phyloP scores from a whole-genome alignment of 2,888 invertebrate genomes.

The Anorthoa munda region DNA sequence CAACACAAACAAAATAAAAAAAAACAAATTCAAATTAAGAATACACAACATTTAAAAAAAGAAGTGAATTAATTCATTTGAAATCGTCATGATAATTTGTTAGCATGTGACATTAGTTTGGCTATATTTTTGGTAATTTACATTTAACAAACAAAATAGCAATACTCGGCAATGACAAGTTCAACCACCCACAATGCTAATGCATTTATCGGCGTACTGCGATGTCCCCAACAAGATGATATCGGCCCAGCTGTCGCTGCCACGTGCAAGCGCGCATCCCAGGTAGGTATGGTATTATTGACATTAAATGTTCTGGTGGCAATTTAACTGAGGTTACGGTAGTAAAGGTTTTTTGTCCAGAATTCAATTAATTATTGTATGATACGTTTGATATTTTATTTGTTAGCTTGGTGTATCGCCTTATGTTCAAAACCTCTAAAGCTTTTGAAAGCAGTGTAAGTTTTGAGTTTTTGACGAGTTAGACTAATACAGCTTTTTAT shows the following conservation, averaged over 20 bases:
- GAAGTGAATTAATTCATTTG: background rate
- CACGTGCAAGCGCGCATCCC: conserved; percentile 69
- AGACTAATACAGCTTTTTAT: background rate
- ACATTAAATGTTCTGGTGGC: conserved; percentile 54
- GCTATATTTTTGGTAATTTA: conserved; percentile 41
- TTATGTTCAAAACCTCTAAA: background rate
- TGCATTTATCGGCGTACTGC: conserved; percentile 64
- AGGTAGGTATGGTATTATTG: conserved; percentile 63
- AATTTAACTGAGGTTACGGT: conserved; percentile 49
- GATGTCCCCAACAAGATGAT: conserved; percentile 75
- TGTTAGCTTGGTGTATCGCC: background rate
- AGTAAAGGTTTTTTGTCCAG: conserved; percentile 40
- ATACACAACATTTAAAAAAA: background rate
- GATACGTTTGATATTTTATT: conserved; percentile 22
- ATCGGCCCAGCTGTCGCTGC: conserved; percentile 82
- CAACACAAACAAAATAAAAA: background rate
- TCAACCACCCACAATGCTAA: conserved; percentile 62
- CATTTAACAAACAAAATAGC: conserved; percentile 38
- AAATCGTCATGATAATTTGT: background rate
- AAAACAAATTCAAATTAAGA: conserved; percentile 30
- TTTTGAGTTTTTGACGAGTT: background rate
- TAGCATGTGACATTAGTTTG: background rate
- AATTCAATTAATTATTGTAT: conserved; percentile 36
- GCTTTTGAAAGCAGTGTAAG: background rate
- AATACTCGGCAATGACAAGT: conserved; percentile 57